These are phyloP conservation scores for Embidobia sp. DNA, from an alignment of 2,888 invertebrate genomes.

Conservation along the genomic window DNA sequence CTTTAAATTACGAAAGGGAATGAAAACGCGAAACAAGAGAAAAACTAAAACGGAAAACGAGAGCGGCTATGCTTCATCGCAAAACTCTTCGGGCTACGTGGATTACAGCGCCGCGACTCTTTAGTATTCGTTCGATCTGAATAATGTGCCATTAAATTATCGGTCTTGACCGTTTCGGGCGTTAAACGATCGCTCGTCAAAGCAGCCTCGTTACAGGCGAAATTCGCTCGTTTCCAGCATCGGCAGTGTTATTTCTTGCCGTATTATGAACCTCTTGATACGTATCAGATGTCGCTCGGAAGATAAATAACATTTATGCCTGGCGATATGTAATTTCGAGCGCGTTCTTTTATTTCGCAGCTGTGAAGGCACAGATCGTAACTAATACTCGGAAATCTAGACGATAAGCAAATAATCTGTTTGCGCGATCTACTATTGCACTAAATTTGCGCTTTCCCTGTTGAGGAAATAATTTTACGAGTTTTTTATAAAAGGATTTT, in stretches of 20 bases:
- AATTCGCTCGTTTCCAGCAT: slow-evolving; percentile 29
- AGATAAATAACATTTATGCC: slow-evolving; percentile 44
- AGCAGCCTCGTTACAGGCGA: slow-evolving; percentile 37
- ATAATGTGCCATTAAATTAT: slow-evolving; percentile 76
- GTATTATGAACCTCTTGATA: slow-evolving; percentile 30
- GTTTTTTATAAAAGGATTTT: no score
- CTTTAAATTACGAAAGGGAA: slow-evolving; percentile 50
- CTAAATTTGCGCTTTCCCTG: no score
- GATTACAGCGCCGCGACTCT: slow-evolving; percentile 61
- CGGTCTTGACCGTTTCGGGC: slow-evolving; percentile 68
- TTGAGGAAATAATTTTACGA: no score
- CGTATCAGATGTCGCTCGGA: slow-evolving; percentile 47
- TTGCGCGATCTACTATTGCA: background rate
- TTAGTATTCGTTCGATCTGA: slow-evolving; percentile 75
- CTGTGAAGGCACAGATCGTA: background rate
- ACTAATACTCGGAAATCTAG: slow-evolving; percentile 11
- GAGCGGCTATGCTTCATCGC: slow-evolving; percentile 60
- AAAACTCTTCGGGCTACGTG: slow-evolving; percentile 53
- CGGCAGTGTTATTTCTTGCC: slow-evolving; percentile 29
- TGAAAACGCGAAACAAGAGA: slow-evolving; percentile 51
- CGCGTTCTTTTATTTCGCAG: slow-evolving; percentile 10
- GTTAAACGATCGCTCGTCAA: slow-evolving; percentile 71
- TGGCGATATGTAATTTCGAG: slow-evolving; percentile 26
- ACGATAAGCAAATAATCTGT: slow-evolving; percentile 1
- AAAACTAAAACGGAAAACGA: slow-evolving; percentile 46